These are phyloP conservation scores for Listrodromus nycthemerus DNA, from an alignment of 2,888 invertebrate species.

Conservation along the genomic window DNA sequence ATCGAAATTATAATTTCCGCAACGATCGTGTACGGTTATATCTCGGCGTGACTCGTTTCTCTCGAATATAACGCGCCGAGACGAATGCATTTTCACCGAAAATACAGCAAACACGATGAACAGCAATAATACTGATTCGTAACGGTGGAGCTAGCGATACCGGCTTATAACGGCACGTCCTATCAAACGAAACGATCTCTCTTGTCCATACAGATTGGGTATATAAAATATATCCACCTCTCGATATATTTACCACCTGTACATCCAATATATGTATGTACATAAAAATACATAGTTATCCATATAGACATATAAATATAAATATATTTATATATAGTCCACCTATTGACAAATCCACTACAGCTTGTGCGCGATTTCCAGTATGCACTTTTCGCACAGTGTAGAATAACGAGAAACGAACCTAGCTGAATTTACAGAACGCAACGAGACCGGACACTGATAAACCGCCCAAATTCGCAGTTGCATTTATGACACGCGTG, in stretches of 20 bases:
- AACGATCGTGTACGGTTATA: not conserved
- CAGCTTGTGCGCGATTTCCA: not conserved
- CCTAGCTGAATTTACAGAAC: slow-evolving; percentile 43
- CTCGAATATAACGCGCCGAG: not conserved
- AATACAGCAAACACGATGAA: slow-evolving; percentile 34
- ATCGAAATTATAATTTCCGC: slow-evolving; percentile 22
- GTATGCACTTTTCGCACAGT: not conserved
- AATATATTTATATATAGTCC: not conserved
- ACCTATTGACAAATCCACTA: slow-evolving; percentile 7
- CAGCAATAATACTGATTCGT: slow-evolving; percentile 36
- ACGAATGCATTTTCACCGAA: slow-evolving; percentile 27
- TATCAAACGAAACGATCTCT: slow-evolving; percentile 42
- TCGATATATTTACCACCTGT: slow-evolving; percentile 1
- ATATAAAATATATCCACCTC: not conserved
- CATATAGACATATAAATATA: too few relatives aligned
- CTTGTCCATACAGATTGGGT: not conserved
- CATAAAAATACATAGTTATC: not conserved
- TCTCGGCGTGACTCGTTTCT: not conserved
- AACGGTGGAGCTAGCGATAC: slow-evolving; percentile 2
- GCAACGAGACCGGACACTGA: slow-evolving; percentile 61
- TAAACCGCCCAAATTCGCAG: slow-evolving; percentile 54
- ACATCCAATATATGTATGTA: not conserved
- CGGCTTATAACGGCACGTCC: slow-evolving; percentile 28
- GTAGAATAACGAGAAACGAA: slow-evolving; percentile 19
- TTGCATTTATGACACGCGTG: slow-evolving; percentile 60